A percentile compares a stretch with the other conserved stretches of the same genome.
Evolutionary conservation across 2,113 vertebrate genomes (phyloP).

Genomic region (Hyaena hyaena): DNA sequence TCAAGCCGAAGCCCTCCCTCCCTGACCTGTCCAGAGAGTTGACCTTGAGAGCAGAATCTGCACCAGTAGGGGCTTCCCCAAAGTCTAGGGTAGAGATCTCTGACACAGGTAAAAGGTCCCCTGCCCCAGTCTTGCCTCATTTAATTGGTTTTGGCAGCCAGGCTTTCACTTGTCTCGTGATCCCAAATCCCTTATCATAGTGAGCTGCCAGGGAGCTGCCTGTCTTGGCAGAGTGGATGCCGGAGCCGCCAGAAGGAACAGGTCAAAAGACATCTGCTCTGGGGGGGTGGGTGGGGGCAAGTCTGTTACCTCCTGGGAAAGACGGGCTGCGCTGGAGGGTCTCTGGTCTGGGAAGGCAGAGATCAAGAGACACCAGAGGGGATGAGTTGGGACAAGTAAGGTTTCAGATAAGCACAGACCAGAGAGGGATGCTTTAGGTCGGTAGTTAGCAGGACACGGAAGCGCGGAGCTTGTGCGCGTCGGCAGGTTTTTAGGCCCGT

Average conservation of each 20-base stretch:
- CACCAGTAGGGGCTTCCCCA: background rate
- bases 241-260: background rate
- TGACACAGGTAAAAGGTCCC: rapidly evolving
- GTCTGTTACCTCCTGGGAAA: background rate
- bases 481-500: background rate
- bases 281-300: no score
- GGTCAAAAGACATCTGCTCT: background rate
- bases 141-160: background rate
- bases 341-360: background rate
- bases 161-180: background rate
- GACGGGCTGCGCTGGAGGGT: background rate
- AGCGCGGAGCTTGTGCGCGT: no score
- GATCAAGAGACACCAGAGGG: background rate
- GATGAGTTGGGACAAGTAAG: background rate
- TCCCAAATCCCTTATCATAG: background rate
- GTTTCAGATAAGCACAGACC: background rate
- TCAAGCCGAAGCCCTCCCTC: background rate
- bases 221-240: background rate
- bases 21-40: background rate
- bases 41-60: no score
- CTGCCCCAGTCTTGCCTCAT: background rate
- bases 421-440: background rate
- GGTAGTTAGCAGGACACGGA: rapidly evolving
- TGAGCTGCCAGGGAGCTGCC: background rate
- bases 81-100: background rate